Evolutionary conservation across 2,888 invertebrate genomes (phyloP), one percentile per base, ranked within the genome.

Genomic region (Oasisia sp.): DNA sequence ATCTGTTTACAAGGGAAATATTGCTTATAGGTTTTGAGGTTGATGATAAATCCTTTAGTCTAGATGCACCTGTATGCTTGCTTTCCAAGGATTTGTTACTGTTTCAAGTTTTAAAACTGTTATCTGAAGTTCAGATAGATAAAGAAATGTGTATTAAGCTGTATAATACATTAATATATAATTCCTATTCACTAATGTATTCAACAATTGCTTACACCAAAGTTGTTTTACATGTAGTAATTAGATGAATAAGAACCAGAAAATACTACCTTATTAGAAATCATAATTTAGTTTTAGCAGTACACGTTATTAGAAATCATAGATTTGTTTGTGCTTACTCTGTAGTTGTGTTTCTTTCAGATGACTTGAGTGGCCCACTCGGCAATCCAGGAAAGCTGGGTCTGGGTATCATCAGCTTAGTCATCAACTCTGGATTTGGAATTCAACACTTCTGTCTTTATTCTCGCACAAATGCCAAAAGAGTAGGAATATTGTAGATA

Each of bases 361-460:
- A 93, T 92, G 93, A 93, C 92, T 93, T 93, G 93, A 92, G 93
- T 91, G 92, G 93, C 32, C 91, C 92, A 4, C 56, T 92, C 9
- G 93, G 93, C 19, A 93, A 93, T 91, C 93, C 93, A 32, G 93
- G 93, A 11, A 93, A 93, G 91, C 92, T 93, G 32, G 93, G 93
- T n/a, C 92, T 93, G 32, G 92, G 93, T 50, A 19, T 93, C 19
- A 93, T 93, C 19, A 93, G 92, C 12, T 92, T 93, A 58, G 32
- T 93, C 4, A 93, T 45, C 56, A 90, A 92, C 89, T 32, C 58
- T 32, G 92, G 93, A 44, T 93, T 93, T 90, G 9, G 93, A 32
- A 27, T 89, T 11, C 93, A 93, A 89, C 93, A 93, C 89, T 93
- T 92, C 90, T 32, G 91, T 32, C 91, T 93, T 19, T 93, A 92